A percentile compares a stretch with the other conserved stretches of the same genome.
These are phyloP conservation scores for Zoanthus gigantus DNA, from an alignment of 92 coral and sea anemone genomes.

Conservation along the genomic window DNA sequence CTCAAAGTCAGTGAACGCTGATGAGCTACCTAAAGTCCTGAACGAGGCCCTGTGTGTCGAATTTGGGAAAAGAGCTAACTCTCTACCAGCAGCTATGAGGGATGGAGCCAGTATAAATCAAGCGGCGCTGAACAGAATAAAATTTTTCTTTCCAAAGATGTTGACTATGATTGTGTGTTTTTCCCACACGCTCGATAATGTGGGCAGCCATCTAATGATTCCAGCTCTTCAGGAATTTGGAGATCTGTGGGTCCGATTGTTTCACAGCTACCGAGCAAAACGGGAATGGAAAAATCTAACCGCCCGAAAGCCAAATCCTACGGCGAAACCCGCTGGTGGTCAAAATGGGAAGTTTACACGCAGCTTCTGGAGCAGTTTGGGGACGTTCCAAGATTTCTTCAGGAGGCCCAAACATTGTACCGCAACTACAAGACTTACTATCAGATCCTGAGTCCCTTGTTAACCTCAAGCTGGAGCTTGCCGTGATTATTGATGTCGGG, in stretches of 20 bases:
- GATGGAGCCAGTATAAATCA: slow-evolving; percentile 53
- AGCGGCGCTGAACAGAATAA: too few species aligned
- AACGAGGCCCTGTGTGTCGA: slow-evolving; percentile 57
- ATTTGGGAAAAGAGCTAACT: slow-evolving; percentile 46
- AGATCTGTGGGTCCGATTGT: slow-evolving; percentile 55
- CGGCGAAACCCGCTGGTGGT: too few species aligned
- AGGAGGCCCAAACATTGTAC: too few species aligned
- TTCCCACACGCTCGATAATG: neutral
- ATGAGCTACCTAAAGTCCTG: slow-evolving; percentile 56
- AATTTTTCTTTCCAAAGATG: too few species aligned
- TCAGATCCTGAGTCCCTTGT: slow-evolving; percentile 49
- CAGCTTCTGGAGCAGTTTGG: too few species aligned
- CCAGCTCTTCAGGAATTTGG: slow-evolving; percentile 51
- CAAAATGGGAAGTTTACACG: too few species aligned
- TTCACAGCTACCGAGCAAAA: slow-evolving; percentile 56
- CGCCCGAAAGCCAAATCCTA: slow-evolving; percentile 53
- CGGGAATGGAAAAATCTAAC: slow-evolving; percentile 60
- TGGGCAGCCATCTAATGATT: slow-evolving; percentile 51
- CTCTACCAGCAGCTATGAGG: slow-evolving; percentile 35
- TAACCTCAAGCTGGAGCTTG: neutral
- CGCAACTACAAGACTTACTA: neutral
- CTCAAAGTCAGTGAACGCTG: slow-evolving; percentile 52
- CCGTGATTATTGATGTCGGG: slow-evolving; percentile 42
- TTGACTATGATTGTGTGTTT: too few species aligned
- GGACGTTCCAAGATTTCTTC: too few species aligned